These are phyloP conservation scores for Mionectes macconnelli DNA, from an alignment of 2,113 vertebrate genomes.

Conservation along the genomic window DNA sequence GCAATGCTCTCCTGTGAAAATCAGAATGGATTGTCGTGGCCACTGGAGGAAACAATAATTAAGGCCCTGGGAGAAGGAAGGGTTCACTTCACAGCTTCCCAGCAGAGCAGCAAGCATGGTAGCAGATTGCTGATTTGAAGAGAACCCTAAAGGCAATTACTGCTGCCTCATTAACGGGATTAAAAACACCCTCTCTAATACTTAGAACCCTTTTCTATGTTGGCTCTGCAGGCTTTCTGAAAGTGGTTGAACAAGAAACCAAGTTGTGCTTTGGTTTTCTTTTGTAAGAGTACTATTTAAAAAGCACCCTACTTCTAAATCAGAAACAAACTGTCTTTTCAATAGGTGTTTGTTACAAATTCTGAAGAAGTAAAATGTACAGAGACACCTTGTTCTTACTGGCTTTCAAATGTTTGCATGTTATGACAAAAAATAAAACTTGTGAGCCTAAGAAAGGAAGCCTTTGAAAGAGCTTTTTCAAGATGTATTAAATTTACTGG, in stretches of 20 bases:
- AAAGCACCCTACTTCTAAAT: background rate
- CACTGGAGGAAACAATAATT: background rate
- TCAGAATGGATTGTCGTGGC: background rate
- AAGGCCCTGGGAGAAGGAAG: background rate
- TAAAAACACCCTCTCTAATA: background rate
- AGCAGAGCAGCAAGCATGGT: background rate
- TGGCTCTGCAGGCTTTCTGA: background rate
- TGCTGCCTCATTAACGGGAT: background rate
- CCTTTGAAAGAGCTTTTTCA: background rate
- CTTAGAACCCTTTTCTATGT: background rate
- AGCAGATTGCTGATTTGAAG: background rate
- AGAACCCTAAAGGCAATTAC: background rate
- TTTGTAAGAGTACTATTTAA: background rate
- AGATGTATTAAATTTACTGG: background rate
- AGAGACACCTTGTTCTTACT: background rate
- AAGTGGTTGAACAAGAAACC: background rate
- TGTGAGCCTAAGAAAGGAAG: background rate
- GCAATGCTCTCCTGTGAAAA: background rate
- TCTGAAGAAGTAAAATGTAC: background rate
- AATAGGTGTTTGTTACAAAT: background rate
- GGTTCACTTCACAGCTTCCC: background rate
- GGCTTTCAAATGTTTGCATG: background rate
- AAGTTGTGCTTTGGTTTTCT: background rate
- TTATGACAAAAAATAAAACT: background rate
- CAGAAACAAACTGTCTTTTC: background rate